A percentile compares a stretch with the other conserved stretches of the same genome.
phyloP scores from a whole-genome alignment of 2,113 vertebrate species.

The Ctenodactylus gundi region DNA sequence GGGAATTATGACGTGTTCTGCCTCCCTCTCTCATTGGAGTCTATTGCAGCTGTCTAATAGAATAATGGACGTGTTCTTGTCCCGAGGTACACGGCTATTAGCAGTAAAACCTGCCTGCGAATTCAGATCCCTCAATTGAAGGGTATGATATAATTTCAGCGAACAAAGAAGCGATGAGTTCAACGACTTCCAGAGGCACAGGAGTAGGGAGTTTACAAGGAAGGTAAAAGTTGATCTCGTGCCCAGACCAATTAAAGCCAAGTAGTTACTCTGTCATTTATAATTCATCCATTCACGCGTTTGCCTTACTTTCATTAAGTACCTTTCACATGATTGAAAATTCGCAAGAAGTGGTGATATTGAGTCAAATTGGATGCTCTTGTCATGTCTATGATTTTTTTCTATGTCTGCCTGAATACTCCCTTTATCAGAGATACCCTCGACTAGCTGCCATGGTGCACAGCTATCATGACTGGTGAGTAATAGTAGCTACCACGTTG shows the following conservation, averaged over 20 bases:
- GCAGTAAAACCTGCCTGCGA: neutral
- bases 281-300: neutral
- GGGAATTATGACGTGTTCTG: neutral
- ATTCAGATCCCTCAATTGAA: neutral
- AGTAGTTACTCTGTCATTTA: neutral
- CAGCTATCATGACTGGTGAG: neutral
- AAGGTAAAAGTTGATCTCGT: neutral
- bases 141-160: neutral
- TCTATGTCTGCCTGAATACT: neutral
- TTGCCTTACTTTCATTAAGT: neutral
- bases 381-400: neutral
- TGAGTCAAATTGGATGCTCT: neutral
- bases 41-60: neutral
- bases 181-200: neutral
- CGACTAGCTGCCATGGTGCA: neutral
- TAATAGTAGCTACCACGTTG: neutral
- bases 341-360: neutral
- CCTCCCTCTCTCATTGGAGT: neutral
- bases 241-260: neutral
- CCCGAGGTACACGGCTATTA: neutral
- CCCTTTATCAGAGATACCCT: neutral
- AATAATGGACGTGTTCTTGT: neutral
- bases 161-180: neutral
- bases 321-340: neutral
- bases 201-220: neutral